These are phyloP conservation scores for Micromys minutus DNA, from an alignment of 2,113 vertebrate genomes.

Conservation along the genomic window DNA sequence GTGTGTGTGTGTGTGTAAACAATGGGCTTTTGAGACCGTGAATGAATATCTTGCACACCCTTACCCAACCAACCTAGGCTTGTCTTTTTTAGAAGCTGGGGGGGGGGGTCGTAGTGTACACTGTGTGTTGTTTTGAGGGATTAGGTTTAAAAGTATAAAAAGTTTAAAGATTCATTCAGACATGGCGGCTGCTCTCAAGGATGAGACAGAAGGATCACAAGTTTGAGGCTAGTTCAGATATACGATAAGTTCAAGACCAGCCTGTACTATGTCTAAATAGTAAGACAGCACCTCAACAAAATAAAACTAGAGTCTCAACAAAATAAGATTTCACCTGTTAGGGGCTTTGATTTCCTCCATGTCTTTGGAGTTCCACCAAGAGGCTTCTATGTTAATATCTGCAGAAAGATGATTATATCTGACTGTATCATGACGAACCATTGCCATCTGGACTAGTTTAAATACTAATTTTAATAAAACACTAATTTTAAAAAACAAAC, in stretches of 20 bases:
- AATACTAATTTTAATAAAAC: no score
- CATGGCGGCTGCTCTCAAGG: neutral
- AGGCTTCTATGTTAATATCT: no score
- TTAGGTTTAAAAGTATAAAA: no score
- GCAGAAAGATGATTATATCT: neutral
- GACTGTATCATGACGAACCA: neutral
- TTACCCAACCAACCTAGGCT: no score
- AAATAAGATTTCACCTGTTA: neutral
- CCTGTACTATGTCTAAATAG: neutral
- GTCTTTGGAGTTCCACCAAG: no score
- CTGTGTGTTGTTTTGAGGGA: neutral
- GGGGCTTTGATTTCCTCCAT: neutral
- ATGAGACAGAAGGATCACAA: neutral
- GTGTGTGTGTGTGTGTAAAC: neutral
- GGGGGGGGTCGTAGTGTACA: neutral
- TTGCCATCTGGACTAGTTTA: neutral
- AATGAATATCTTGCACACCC: accelerated
- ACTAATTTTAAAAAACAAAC: neutral
- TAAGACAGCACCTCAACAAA: neutral
- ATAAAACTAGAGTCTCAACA: no score
- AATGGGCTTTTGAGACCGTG: neutral
- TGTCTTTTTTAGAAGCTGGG: neutral
- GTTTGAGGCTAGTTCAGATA: neutral
- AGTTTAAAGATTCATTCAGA: no score
- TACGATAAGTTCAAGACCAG: neutral